Base-by-base conservation (phyloP, 2,888 invertebrate species). In the Acleris emargana region DNA sequence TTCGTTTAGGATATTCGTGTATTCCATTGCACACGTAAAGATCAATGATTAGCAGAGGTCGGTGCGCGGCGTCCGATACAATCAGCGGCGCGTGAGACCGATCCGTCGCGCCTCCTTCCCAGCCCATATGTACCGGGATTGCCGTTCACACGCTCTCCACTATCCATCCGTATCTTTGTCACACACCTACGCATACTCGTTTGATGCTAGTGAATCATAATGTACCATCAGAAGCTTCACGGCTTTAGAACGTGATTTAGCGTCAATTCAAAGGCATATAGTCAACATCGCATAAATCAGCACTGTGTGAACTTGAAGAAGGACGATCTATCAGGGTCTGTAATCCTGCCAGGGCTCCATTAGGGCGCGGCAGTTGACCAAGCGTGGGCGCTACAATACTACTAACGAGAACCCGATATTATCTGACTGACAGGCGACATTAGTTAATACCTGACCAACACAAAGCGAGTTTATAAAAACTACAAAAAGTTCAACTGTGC, bases 391-490 rank as follows among this genome's bases (percentile, higher is more conserved):
- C 84, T 81, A 87, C 89, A 89, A 87, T 87, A 81, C 83, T 80
- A 81, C 88, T 90, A 89, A 91, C 89, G 88, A 89, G 84, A 74
- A 71, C 71, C 79, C 78, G 88, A 87, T 88, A 88, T 84, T 83
- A 88, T 87, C 86, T 86, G 87, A 85, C 84, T 86, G 85, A 84
- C 86, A 80, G 76, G 77, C 76, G 80, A 84, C 86, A 87, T 87
- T 87, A 84, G 85, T 86, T 82, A 84, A 86, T 82, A 83, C 81
- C 75, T 76, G 76, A 80, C 77, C 76, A 77, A 75, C 81, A 81
- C 79, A 82, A 82, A 80, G 79, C 76, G 72, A 64, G 76, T 74
- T 77, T 80, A 84, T 83, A 82, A 83, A 79, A 79, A 79, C 68
- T 76, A 86, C 79, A 86, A 84, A 84, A 86, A 84, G 80, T 79